phyloP scores from a whole-genome alignment of 2,113 vertebrate species.

The Tragelaphus buxtoni region DNA sequence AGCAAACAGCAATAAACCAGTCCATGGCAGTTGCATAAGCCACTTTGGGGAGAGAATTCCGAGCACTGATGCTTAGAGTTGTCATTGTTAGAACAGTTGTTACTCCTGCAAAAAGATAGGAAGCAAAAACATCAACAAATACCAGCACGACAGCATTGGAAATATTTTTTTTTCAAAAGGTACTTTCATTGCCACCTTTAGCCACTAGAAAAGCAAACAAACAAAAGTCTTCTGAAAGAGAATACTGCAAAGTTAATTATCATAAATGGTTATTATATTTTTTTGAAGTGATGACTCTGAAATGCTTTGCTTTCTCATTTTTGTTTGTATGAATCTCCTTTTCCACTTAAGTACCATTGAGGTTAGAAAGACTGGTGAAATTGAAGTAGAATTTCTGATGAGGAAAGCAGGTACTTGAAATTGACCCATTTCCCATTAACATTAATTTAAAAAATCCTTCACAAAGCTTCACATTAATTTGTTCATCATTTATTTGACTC shows the following conservation, averaged over 20 bases:
- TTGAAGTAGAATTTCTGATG: background rate
- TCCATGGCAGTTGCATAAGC: conserved; percentile 99
- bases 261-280: background rate
- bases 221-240: background rate
- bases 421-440: background rate
- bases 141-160: background rate
- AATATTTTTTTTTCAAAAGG: background rate
- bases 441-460: background rate
- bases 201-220: background rate
- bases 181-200: background rate
- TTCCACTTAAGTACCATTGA: background rate
- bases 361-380: background rate
- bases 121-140: background rate
- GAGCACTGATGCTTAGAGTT: conserved; percentile 95
- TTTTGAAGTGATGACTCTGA: background rate
- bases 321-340: background rate
- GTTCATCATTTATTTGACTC: background rate
- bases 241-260: background rate
- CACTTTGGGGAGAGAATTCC: conserved; percentile 97
- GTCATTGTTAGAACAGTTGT: conserved; percentile 99
- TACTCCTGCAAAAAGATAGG: conserved; percentile 83
- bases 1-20: conserved; percentile 99
- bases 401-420: background rate
- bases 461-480: background rate
- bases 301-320: background rate